Conservation (phyloP, 2,113 vertebrate species). For the Craseonycteris thonglongyai region DNA sequence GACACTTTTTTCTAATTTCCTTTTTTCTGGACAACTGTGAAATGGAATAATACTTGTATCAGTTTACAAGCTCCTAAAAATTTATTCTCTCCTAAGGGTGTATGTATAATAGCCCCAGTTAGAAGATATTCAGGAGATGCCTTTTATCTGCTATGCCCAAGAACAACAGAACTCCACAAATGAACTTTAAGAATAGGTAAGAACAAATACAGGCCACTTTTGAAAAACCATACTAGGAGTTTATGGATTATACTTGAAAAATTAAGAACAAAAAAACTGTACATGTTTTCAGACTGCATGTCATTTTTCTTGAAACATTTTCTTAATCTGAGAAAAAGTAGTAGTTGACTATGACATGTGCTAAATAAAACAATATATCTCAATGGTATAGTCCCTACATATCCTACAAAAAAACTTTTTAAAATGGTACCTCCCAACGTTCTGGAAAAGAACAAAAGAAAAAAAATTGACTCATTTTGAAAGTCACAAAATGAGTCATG, state of each 20-base stretch:
- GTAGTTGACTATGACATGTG: neutral
- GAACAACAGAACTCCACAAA: neutral
- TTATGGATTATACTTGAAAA: neutral
- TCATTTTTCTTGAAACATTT: slow-evolving; percentile 10
- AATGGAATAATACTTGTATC: neutral
- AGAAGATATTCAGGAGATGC: neutral
- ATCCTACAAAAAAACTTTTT: neutral
- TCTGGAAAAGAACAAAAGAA: neutral
- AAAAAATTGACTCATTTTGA: neutral
- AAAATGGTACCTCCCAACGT: neutral
- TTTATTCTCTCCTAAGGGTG: neutral
- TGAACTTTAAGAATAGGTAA: neutral
- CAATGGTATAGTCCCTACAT: neutral
- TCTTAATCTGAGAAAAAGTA: neutral
- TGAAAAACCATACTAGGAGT: neutral
- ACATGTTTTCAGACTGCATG: neutral
- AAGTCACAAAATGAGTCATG: neutral
- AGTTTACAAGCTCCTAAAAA: neutral
- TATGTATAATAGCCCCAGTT: neutral
- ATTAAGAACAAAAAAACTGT: no score
- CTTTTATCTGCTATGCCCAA: neutral
- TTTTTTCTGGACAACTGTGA: neutral
- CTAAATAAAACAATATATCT: neutral
- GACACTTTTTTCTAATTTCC: neutral
- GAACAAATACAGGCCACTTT: neutral